A percentile compares a stretch with the other conserved stretches of the same genome.
These are phyloP conservation scores for Sorex araneus DNA, from an alignment of 2,113 vertebrate genomes.

Conservation along the genomic window DNA sequence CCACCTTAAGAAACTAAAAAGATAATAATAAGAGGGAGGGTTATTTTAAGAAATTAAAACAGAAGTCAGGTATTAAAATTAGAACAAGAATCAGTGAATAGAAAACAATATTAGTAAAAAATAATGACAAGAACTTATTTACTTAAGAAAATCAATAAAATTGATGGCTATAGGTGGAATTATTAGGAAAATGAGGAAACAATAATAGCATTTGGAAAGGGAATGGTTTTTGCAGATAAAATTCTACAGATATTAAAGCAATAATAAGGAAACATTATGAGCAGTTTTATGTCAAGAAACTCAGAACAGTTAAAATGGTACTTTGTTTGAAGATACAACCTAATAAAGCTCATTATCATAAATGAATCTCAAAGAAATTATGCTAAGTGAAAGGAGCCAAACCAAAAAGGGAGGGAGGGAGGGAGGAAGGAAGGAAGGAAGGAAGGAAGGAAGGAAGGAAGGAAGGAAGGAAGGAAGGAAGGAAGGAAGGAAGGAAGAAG, in stretches of 20 bases:
- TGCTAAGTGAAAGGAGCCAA: background rate
- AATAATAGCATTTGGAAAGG: background rate
- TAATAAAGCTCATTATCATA: background rate
- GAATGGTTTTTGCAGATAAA: background rate
- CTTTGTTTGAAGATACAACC: slow-evolving; percentile 47
- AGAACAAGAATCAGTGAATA: slow-evolving; percentile 31
- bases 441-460: no score
- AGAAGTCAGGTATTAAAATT: background rate
- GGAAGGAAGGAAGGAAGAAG: no score
- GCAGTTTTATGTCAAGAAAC: background rate
- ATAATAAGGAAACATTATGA: background rate
- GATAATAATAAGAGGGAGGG: background rate
- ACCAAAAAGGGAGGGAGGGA: slow-evolving; percentile 15
- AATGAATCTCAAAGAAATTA: slow-evolving; percentile 51
- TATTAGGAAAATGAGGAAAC: background rate
- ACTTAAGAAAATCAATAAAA: slow-evolving; percentile 36
- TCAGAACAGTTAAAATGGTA: slow-evolving; percentile 15
- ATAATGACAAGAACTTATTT: background rate
- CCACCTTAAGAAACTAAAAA: background rate
- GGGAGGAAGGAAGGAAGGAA: no score
- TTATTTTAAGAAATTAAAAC: background rate
- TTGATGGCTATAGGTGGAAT: background rate
- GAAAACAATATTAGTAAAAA: background rate
- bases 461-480: no score
- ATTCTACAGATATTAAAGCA: slow-evolving; percentile 28